Evolutionary conservation across 2,888 invertebrate species (phyloP).

Genomic region (Lypha dubia): DNA sequence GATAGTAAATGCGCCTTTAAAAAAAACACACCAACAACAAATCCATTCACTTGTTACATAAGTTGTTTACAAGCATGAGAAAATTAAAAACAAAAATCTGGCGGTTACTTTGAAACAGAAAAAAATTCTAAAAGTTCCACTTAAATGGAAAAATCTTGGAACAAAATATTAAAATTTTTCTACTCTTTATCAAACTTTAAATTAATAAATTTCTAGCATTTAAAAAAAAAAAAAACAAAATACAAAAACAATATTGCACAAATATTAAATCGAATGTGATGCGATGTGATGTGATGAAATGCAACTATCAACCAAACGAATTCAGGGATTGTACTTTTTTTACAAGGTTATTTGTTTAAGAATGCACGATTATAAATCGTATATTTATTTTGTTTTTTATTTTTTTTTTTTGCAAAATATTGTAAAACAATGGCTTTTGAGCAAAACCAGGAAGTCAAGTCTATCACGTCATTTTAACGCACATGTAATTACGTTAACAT

Average conservation of each 20-base stretch:
- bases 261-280: conserved; percentile 24
- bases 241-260: not conserved
- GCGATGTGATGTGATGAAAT: conserved; percentile 43
- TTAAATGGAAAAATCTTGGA: conserved; percentile 13
- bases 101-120: conserved; percentile 46
- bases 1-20: conserved; percentile 8
- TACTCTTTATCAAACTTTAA: conserved; percentile 15
- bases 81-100: conserved; percentile 17
- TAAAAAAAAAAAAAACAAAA: conserved; percentile 12
- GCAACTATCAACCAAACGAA: conserved; percentile 1
- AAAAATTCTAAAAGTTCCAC: conserved; percentile 38
- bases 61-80: conserved; percentile 26
- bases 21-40: too few species aligned
- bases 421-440: conserved; percentile 35
- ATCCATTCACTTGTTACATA: conserved; percentile 39
- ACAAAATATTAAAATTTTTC: conserved; percentile 16
- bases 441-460: conserved; percentile 68
- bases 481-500: conserved; percentile 68
- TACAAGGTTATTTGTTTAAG: conserved; percentile 40
- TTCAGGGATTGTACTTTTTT: conserved; percentile 19
- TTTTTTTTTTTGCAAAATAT: not conserved
- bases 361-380: conserved; percentile 28
- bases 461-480: conserved; percentile 54
- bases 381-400: not conserved
- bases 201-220: conserved; percentile 37